Percentiles rank a stretch among this genome's conserved stretches.
Conservation (phyloP, 1,140 invertebrate species). For the Trichogramma pretiosum region DNA sequence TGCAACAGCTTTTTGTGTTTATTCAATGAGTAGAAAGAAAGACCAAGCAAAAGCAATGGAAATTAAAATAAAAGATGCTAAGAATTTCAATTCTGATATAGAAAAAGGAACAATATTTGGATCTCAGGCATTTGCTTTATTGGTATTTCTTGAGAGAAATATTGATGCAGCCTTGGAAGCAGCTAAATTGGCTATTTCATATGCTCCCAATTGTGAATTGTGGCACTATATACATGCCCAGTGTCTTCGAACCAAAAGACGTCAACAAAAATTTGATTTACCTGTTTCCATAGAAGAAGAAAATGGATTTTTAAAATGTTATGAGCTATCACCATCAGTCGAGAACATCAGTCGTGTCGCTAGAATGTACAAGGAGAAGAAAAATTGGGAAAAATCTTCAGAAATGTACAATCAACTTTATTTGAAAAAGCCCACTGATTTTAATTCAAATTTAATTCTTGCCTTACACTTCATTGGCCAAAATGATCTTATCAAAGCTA, state of each 20-base stretch:
- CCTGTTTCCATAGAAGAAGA: not conserved
- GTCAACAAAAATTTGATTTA: not conserved
- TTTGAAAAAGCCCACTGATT: not conserved
- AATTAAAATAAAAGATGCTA: no score
- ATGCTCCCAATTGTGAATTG: not conserved
- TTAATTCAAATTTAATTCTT: not conserved
- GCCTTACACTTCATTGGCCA: not conserved
- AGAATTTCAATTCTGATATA: no score
- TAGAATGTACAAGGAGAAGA: no score
- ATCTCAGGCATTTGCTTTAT: no score
- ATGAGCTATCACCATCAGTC: conserved; percentile 3
- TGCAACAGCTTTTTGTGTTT: no score
- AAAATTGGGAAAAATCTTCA: no score
- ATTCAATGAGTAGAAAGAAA: no score
- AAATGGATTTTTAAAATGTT: not conserved
- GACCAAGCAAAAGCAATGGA: no score
- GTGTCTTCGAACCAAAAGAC: not conserved
- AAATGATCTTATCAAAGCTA: not conserved
- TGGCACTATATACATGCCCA: not conserved
- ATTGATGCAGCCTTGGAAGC: no score
- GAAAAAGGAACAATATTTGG: no score
- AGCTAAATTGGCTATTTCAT: not conserved
- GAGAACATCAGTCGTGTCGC: conserved; percentile 5
- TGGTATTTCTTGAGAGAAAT: no score
- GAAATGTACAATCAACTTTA: no score